These are phyloP conservation scores for Nyctereutes procyonoides DNA, from an alignment of 2,113 vertebrate genomes.

Conservation along the genomic window DNA sequence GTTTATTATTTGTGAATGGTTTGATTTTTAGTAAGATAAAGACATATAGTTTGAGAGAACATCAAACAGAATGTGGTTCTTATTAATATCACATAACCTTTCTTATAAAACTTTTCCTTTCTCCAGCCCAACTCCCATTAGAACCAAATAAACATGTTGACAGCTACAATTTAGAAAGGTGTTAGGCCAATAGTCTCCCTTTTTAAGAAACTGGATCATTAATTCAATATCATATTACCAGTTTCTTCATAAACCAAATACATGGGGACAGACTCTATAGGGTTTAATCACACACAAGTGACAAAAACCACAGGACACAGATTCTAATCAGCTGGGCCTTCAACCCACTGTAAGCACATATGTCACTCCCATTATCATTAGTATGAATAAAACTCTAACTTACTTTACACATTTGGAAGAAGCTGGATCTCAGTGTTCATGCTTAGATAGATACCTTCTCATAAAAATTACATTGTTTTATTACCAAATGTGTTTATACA, in stretches of 20 bases:
- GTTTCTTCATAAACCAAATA: constrained; percentile 64
- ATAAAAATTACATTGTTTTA: constrained; percentile 45
- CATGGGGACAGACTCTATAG: constrained; percentile 33
- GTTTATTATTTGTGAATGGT: constrained; percentile 67
- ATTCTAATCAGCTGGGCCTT: not conserved
- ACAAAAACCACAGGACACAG: constrained; percentile 54
- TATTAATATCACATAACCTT: constrained; percentile 71
- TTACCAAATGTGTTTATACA: not conserved
- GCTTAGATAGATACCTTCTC: constrained; percentile 27
- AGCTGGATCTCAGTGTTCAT: not conserved
- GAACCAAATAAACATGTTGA: constrained; percentile 66
- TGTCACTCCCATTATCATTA: constrained; percentile 31
- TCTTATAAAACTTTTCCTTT: constrained; percentile 63
- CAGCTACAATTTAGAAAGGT: constrained; percentile 65
- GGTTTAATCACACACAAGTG: constrained; percentile 50
- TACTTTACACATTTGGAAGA: constrained; percentile 25
- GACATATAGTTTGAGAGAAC: constrained; percentile 65
- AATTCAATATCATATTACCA: constrained; percentile 60
- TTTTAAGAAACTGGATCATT: constrained; percentile 62
- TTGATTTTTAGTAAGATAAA: constrained; percentile 71
- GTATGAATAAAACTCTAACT: constrained; percentile 29
- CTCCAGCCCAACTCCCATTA: constrained; percentile 54
- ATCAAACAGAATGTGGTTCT: constrained; percentile 76
- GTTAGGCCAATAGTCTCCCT: constrained; percentile 65
- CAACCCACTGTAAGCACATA: not conserved